These are phyloP conservation scores for Drosophila helvetica DNA, from an alignment of 2,888 invertebrate genomes.

Conservation along the genomic window DNA sequence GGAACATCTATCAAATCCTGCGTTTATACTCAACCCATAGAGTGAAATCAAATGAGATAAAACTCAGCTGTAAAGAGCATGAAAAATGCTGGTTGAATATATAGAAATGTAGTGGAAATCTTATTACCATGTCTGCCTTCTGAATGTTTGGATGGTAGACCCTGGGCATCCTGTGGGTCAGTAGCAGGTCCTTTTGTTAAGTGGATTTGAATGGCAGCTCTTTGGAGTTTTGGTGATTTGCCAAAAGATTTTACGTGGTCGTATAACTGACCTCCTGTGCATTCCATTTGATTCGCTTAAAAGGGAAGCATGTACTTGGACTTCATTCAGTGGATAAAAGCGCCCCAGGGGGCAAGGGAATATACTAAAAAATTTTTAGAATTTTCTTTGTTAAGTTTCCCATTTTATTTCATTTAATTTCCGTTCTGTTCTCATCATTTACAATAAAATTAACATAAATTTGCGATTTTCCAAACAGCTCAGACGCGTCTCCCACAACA, in stretches of 20 bases:
- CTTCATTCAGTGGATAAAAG: constrained; percentile 7
- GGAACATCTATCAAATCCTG: constrained; percentile 72
- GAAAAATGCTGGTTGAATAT: not conserved
- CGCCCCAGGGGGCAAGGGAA: not conserved
- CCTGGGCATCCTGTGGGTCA: constrained; percentile 37
- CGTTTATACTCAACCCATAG: constrained; percentile 50
- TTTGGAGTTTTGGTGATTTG: constrained; percentile 47
- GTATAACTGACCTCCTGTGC: constrained; percentile 4
- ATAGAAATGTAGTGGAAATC: constrained; percentile 56
- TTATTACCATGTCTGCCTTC: constrained; percentile 49
- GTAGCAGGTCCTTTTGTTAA: constrained; percentile 57
- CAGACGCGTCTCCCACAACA: constrained; percentile 38
- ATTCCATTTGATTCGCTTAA: not conserved
- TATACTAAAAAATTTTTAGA: constrained; percentile 43
- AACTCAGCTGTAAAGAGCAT: constrained; percentile 22
- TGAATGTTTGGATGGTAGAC: too few relatives aligned
- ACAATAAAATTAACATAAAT: constrained; percentile 77
- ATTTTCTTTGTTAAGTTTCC: constrained; percentile 53
- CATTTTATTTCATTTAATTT: constrained; percentile 73
- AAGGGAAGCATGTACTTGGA: not conserved
- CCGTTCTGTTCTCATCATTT: constrained; percentile 63
- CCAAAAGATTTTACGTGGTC: constrained; percentile 14
- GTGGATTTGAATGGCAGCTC: constrained; percentile 69
- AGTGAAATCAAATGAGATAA: constrained; percentile 49
- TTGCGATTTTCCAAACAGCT: constrained; percentile 71